These are phyloP conservation scores for Sebastes fasciatus DNA, from an alignment of 2,113 vertebrate species.

Conservation along the genomic window DNA sequence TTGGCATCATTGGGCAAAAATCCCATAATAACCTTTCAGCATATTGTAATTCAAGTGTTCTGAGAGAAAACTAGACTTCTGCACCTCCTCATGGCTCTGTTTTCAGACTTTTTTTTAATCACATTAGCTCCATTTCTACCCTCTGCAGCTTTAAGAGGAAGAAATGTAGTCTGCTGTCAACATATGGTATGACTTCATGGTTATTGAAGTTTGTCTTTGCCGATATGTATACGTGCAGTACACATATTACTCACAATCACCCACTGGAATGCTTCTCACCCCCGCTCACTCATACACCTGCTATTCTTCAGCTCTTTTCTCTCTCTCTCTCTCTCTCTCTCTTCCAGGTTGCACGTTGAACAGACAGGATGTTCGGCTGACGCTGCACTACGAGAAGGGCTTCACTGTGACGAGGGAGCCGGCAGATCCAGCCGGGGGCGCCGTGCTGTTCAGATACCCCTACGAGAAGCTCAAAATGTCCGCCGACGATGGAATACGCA, in stretches of 20 bases:
- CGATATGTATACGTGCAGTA: background rate
- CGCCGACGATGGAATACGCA: constrained; percentile 91
- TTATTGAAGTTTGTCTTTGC: background rate
- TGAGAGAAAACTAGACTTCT: too few species aligned
- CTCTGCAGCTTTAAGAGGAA: background rate
- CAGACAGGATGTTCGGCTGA: constrained; percentile 91
- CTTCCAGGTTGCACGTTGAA: constrained; percentile 90
- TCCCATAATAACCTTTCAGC: too few species aligned
- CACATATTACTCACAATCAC: background rate
- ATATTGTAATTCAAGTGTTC: too few species aligned
- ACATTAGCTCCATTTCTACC: too few species aligned
- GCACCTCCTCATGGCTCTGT: too few species aligned
- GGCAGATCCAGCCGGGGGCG: constrained; percentile 72
- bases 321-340: background rate
- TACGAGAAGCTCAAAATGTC: constrained; percentile 96
- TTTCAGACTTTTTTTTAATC: too few species aligned
- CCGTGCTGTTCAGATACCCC: constrained; percentile 90
- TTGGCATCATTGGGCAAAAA: too few species aligned
- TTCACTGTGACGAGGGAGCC: constrained; percentile 90
- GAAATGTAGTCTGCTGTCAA: background rate
- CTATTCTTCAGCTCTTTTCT: background rate
- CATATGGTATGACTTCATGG: background rate
- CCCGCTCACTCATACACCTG: background rate
- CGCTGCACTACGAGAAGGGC: constrained; percentile 94
- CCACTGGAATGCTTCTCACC: background rate